Base-by-base conservation (phyloP, 2,888 invertebrate genomes). In the Caenorhabditis sp. region DNA sequence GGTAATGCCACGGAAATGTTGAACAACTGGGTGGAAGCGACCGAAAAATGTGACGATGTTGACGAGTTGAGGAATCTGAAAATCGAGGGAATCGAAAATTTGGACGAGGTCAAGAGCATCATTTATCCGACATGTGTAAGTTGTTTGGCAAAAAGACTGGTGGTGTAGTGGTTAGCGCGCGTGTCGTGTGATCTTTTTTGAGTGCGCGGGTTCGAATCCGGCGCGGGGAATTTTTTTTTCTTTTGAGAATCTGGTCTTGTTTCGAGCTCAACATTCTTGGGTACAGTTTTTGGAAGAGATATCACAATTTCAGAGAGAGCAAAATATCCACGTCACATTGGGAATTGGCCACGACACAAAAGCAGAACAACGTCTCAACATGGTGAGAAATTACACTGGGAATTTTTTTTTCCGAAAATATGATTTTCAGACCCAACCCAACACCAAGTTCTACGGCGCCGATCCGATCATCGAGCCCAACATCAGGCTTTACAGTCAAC, bases 381-480 rank as follows among this genome's bases (percentile, higher is more conserved):
- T 31, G 31, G 31, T 31, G 10, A 31, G 31, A n/a, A n/a, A n/a
- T n/a, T n/a, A n/a, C n/a, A n/a, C n/a, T n/a, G n/a, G n/a, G n/a
- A n/a, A n/a, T n/a, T n/a, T n/a, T n/a, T n/a, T n/a, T n/a, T n/a
- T n/a, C n/a, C n/a, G n/a, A n/a, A n/a, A n/a, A n/a, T n/a, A n/a
- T n/a, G n/a, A n/a, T n/a, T n/a, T 31, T 31, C 43, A 17, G 17
- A 5, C 5, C 14, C 43, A 17, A 10, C 43, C 43, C 6, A 43
- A 43, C 12, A 43, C 43, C 5, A 43, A 43, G 14, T 69, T 77
- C 58, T 62, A 62, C 31, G 74, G 77, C 26, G 77, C 71, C 12
- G 77, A 77, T 27, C 77, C 77, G 23, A 77, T 77, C 6, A 67
- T 63, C 23, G 70, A 69, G 53, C 62, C 66, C 14, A 77, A 77